Evolutionary conservation across 1,140 invertebrate species (phyloP), one percentile per base, ranked within the genome.

Genomic region (Trachelipus rathkii): DNA sequence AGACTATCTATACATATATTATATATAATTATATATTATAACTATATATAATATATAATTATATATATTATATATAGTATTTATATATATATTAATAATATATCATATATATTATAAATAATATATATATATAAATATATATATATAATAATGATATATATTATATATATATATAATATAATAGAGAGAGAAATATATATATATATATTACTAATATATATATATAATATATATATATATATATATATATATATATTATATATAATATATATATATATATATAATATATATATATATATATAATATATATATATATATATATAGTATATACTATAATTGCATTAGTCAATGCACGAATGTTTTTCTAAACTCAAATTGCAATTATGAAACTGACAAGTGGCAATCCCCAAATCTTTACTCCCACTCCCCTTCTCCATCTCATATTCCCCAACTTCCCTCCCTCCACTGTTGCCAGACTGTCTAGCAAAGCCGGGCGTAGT

Each of bases 171-270:
- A 33, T 33, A 33, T 33, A 33, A 3, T 33, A 33, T 33, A 33
- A 33, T 33, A 33, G 1, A 33, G 1, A 33, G 1, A 33, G 1
- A 33, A 3, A 33, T 33, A 33, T 33, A 33, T 33, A 33, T 33
- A 33, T 33, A 33, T 33, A 33, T 33, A 33, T 33, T n/a, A n/a
- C n/a, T n/a, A n/a, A 33, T 33, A 33, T 33, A 33, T 33, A 33
- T 33, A 33, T 33, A 19, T 60, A 19, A 19, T 60, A 60, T 60
- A 60, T 60, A 60, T 60, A 60, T 60, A 60, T 60, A 60, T 60
- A 60, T 60, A 60, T 60, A 60, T 60, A 60, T 60, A 60, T 60
- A 60, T 60, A 60, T 60, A 60, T 60, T n/a, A n/a, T n/a, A n/a
- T n/a, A n/a, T n/a, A n/a, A 60, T 15, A 15, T 60, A 15, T 60